Evolutionary conservation across 2,797 vertebrate genomes (phyloP).

Genomic region (Myotis planiceps): DNA sequence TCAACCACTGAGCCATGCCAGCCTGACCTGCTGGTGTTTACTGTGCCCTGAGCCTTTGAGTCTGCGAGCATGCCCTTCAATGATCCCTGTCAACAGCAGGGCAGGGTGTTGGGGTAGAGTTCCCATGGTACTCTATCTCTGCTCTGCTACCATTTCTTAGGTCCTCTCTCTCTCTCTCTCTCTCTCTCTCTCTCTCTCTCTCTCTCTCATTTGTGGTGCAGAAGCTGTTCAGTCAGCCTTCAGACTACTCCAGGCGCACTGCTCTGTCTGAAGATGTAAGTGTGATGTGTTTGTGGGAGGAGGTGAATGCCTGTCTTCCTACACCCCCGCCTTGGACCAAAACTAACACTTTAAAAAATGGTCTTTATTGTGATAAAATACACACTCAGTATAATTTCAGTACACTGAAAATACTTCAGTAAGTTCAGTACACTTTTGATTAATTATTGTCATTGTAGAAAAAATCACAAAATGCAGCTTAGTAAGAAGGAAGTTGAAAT

Average conservation of each 20-base stretch:
- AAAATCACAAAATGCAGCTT: conserved; percentile 10
- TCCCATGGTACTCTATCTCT: background rate
- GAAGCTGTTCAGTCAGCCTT: background rate
- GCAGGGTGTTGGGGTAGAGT: background rate
- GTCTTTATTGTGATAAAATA: background rate
- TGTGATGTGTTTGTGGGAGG: background rate
- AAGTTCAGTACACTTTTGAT: background rate
- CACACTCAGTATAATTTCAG: background rate
- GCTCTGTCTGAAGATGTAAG: background rate
- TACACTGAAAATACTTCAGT: background rate
- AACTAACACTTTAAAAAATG: background rate
- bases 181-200: too few species aligned
- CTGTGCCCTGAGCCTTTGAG: background rate
- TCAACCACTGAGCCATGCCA: too few species aligned
- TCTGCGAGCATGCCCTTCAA: background rate
- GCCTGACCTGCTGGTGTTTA: background rate
- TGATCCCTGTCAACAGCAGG: background rate
- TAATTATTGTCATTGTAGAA: background rate
- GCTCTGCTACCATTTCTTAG: too few species aligned
- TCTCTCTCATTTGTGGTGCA: background rate
- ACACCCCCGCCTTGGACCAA: background rate
- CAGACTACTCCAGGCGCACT: background rate
- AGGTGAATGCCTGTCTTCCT: background rate
- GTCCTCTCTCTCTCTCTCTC: too few species aligned
- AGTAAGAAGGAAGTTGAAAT: conserved; percentile 25